phyloP scores from a whole-genome alignment of 2,888 invertebrate species.

The Tetragnatha montana region DNA sequence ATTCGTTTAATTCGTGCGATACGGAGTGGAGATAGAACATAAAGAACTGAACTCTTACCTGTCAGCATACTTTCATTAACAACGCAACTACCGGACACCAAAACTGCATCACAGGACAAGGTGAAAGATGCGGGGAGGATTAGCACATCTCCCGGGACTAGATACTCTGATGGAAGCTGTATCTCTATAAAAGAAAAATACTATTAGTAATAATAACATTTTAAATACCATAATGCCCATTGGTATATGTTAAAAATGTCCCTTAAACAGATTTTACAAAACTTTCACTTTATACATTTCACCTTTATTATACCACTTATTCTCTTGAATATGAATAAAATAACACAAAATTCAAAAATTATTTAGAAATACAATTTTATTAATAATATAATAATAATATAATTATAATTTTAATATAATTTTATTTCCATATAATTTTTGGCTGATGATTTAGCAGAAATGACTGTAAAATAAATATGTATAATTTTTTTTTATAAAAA shows the following conservation, averaged over 20 bases:
- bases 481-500: background rate
- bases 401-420: too few relatives aligned
- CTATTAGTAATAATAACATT: background rate
- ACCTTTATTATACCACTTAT: too few relatives aligned
- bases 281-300: too few relatives aligned
- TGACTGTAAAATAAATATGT: background rate
- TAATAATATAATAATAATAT: too few relatives aligned
- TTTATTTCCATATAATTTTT: background rate
- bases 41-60: slow-evolving; percentile 78
- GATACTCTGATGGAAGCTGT: slow-evolving; percentile 79
- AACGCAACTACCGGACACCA: slow-evolving; percentile 89
- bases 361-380: background rate
- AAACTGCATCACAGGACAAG: slow-evolving; percentile 86
- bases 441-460: background rate
- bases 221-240: background rate
- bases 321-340: too few relatives aligned
- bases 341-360: background rate
- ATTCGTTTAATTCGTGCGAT: background rate
- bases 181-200: background rate
- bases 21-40: too few relatives aligned
- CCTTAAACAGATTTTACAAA: too few relatives aligned
- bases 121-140: slow-evolving; percentile 86
- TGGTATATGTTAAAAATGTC: background rate
- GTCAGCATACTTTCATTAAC: slow-evolving; percentile 97
- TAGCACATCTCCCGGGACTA: slow-evolving; percentile 92